phyloP scores from a whole-genome alignment of 2,888 invertebrate genomes.

The Drosophila atroscutellata region DNA sequence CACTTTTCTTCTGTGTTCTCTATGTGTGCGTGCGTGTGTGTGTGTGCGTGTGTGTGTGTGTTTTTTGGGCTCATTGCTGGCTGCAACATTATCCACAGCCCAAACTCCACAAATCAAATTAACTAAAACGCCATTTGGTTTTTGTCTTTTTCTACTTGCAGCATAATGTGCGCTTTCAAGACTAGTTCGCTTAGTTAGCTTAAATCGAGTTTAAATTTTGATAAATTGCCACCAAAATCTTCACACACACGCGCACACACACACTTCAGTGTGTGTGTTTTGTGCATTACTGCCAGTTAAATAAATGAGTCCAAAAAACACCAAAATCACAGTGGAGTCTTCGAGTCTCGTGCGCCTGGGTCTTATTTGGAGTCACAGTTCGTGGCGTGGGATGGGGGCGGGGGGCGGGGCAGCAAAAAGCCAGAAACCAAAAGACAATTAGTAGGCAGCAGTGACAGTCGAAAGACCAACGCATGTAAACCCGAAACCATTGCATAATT shows the following conservation, averaged over 20 bases:
- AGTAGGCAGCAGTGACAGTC: constrained; percentile 68
- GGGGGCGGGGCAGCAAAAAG: constrained; percentile 47
- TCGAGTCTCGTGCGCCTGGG: neutral
- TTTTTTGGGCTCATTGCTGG: constrained; percentile 26
- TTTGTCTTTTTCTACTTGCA: constrained; percentile 80
- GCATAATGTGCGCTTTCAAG: constrained; percentile 82
- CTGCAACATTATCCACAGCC: constrained; percentile 25
- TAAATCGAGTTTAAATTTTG: constrained; percentile 76
- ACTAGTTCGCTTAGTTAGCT: constrained; percentile 67
- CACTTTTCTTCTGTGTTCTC: neutral
- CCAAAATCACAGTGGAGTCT: constrained; percentile 1
- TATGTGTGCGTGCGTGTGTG: neutral
- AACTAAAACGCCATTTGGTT: constrained; percentile 81
- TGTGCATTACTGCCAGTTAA: constrained; percentile 38
- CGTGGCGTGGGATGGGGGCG: neutral
- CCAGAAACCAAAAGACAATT: constrained; percentile 80
- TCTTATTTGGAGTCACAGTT: constrained; percentile 13
- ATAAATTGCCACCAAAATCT: constrained; percentile 66
- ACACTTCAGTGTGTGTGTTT: constrained; percentile 3
- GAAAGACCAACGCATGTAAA: constrained; percentile 39
- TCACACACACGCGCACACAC: constrained; percentile 1
- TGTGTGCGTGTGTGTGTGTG: neutral
- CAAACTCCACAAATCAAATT: constrained; percentile 72
- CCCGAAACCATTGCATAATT: constrained; percentile 65
- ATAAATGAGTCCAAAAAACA: constrained; percentile 48